Evolutionary conservation across 2,113 vertebrate species (phyloP).

Genomic region (Xerus inauris): DNA sequence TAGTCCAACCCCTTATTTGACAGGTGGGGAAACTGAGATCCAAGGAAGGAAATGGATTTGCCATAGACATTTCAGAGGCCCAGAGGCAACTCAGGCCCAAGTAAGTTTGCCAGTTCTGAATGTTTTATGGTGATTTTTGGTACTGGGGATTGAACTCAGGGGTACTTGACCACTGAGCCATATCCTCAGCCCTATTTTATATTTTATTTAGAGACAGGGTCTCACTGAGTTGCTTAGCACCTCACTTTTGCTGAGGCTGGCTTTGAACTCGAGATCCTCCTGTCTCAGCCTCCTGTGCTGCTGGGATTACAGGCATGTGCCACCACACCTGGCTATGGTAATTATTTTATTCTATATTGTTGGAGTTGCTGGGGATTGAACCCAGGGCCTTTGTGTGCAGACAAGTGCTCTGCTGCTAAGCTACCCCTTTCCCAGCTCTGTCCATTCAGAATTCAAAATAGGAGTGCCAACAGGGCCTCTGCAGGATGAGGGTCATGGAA

Average conservation of each 20-base stretch:
- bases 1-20: neutral
- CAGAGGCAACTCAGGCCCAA: neutral
- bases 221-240: no score
- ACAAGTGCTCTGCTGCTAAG: neutral
- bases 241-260: no score
- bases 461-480: no score
- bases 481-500: neutral
- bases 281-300: no score
- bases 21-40: neutral
- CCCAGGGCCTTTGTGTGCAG: neutral
- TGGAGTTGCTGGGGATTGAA: neutral
- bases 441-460: no score
- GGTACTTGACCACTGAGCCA: no score
- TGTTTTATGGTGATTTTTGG: neutral
- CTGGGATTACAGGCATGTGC: no score
- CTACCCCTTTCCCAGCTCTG: neutral
- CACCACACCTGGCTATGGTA: accelerated
- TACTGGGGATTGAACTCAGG: no score
- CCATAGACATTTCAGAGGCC: neutral
- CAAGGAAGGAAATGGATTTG: neutral
- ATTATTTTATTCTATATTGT: no score
- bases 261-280: no score
- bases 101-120: neutral
- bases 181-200: no score
- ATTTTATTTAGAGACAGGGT: no score